Percentiles rank a stretch among this genome's conserved stretches.
phyloP scores from a whole-genome alignment of 2,888 invertebrate species.

The Orthosia gracilis region DNA sequence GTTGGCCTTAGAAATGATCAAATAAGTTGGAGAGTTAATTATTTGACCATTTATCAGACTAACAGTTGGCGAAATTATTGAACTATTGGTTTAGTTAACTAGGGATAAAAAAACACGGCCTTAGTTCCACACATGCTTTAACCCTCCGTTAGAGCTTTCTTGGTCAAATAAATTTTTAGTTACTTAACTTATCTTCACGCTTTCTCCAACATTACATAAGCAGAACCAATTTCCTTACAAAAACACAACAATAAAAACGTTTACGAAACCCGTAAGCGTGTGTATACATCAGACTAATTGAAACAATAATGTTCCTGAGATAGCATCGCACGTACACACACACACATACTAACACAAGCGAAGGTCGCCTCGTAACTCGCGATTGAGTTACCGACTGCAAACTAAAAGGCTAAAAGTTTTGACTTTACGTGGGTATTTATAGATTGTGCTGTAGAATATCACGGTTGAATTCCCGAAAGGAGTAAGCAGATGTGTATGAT shows the following conservation, averaged over 20 bases:
- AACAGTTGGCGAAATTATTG: no score
- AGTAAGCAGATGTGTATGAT: no score
- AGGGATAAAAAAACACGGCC: no score
- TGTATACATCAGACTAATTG: conserved; percentile 58
- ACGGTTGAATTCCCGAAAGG: no score
- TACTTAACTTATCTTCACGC: neutral
- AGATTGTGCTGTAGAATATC: neutral
- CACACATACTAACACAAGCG: conserved; percentile 40
- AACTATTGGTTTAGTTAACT: no score
- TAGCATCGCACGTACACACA: conserved; percentile 56
- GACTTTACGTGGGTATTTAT: conserved; percentile 8
- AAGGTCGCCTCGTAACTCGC: conserved; percentile 54
- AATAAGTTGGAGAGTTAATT: no score
- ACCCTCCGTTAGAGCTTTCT: no score
- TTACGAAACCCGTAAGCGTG: conserved; percentile 29
- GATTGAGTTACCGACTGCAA: conserved; percentile 40
- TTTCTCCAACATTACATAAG: neutral
- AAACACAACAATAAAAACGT: conserved; percentile 28
- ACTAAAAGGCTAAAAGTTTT: conserved; percentile 29
- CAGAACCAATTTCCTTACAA: neutral
- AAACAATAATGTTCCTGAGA: conserved; percentile 64
- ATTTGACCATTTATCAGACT: no score
- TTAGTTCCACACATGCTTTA: no score
- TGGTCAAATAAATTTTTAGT: neutral
- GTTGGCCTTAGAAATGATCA: no score